Percentiles rank a stretch among this genome's conserved stretches.
Evolutionary conservation across 2,888 invertebrate genomes (phyloP).

Genomic region (Hanleya hanleyi): DNA sequence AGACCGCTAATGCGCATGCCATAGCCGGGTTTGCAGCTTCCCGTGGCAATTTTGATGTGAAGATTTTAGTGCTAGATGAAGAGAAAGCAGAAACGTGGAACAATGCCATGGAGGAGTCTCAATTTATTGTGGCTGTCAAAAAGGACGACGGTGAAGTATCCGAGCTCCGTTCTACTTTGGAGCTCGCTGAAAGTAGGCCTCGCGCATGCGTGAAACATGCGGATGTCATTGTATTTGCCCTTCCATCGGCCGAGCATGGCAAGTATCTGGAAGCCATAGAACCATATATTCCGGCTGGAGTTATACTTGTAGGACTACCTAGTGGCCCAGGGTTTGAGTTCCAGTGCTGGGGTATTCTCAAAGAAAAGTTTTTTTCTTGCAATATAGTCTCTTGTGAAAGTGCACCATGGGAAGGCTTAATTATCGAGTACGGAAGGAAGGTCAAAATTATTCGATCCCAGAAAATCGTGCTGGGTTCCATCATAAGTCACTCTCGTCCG

Average conservation of each 20-base stretch:
- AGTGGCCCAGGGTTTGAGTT: conserved; percentile 4
- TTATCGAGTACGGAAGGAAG: neutral
- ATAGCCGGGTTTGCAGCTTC: neutral
- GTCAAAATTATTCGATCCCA: neutral
- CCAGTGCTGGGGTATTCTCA: neutral
- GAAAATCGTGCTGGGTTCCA: neutral
- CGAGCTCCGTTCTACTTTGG: neutral
- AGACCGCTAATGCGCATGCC: neutral
- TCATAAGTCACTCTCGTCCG: neutral
- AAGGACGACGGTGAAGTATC: neutral
- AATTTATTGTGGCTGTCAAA: neutral
- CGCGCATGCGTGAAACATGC: neutral
- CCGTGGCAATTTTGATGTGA: neutral
- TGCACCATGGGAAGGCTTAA: neutral
- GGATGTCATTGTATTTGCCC: neutral
- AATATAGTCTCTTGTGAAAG: conserved; percentile 3
- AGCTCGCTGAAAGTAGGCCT: neutral
- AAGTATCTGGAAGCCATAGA: neutral
- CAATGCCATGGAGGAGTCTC: neutral
- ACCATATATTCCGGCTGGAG: neutral
- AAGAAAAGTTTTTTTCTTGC: neutral
- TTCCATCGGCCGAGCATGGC: neutral
- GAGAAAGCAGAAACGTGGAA: neutral
- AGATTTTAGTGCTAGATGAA: neutral
- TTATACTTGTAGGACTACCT: neutral